These are phyloP conservation scores for Drosophila nannoptera DNA, from an alignment of 1,140 invertebrate genomes.

Conservation along the genomic window DNA sequence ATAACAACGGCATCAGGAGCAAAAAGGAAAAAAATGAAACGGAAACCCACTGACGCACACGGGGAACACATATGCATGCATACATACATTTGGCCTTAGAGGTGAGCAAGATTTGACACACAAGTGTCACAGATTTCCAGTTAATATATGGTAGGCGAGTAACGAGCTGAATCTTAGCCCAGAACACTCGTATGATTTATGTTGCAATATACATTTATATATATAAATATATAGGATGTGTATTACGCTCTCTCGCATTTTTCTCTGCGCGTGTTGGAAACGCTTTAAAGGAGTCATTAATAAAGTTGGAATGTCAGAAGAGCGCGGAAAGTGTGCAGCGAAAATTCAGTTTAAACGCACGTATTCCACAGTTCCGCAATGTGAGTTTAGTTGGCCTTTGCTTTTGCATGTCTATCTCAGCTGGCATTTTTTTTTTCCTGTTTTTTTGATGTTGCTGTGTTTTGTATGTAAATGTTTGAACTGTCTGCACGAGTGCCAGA, in stretches of 20 bases:
- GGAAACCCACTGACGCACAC: constrained; percentile 8
- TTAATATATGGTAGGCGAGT: constrained; percentile 7
- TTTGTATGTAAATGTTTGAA: constrained; percentile 73
- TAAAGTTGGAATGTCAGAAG: constrained; percentile 3
- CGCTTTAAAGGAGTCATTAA: constrained; percentile 11
- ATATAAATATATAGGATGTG: no score
- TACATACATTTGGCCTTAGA: constrained; percentile 6
- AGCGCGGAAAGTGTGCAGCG: background rate
- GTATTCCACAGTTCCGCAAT: constrained; percentile 14
- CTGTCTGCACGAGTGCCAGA: constrained; percentile 67
- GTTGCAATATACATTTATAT: background rate
- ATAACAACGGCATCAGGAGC: constrained; percentile 18
- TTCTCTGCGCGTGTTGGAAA: background rate
- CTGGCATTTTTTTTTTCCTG: constrained; percentile 32
- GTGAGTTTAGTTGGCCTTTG: constrained; percentile 14
- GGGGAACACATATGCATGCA: constrained; percentile 3
- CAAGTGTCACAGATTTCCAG: constrained; percentile 8
- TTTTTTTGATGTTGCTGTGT: constrained; percentile 35
- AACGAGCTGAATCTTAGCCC: constrained; percentile 1
- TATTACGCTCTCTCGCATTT: background rate
- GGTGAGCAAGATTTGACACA: constrained; percentile 20
- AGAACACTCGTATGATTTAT: constrained; percentile 15
- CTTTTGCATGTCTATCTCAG: constrained; percentile 16
- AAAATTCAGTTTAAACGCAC: constrained; percentile 19
- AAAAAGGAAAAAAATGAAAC: constrained; percentile 18